These are phyloP conservation scores for Trichomalopsis sarcophagae DNA, from an alignment of 1,140 invertebrate genomes.

Conservation along the genomic window DNA sequence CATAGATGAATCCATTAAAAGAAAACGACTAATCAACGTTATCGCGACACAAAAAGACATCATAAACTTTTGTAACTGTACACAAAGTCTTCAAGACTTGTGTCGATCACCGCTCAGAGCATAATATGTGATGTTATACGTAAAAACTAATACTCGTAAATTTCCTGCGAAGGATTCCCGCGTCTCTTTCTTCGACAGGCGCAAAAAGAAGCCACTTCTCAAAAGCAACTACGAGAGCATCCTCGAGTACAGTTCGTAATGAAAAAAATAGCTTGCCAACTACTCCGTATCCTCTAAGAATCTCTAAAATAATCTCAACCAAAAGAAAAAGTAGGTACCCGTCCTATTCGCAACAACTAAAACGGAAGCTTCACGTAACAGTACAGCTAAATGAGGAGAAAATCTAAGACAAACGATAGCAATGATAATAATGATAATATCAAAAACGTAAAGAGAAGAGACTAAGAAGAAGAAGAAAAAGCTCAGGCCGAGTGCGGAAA, in stretches of 20 bases:
- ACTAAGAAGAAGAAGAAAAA: not conserved
- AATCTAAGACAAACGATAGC: not conserved
- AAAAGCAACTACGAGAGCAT: too few relatives aligned
- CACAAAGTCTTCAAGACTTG: not conserved
- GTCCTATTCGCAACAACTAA: not conserved
- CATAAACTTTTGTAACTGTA: not conserved
- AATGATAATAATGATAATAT: not conserved
- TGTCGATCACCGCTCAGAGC: not conserved
- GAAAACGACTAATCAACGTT: not conserved
- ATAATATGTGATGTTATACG: not conserved
- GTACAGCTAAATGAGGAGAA: not conserved
- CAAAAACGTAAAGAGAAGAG: not conserved
- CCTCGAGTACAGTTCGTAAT: too few relatives aligned
- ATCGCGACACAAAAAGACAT: not conserved
- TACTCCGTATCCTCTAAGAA: not conserved
- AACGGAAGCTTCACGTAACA: not conserved
- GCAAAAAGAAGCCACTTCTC: too few relatives aligned
- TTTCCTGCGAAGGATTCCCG: not conserved
- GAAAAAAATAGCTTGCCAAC: not conserved
- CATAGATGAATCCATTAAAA: not conserved
- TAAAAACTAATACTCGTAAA: not conserved
- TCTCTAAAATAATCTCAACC: not conserved
- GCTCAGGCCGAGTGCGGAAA: conserved; percentile 12
- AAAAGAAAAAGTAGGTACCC: not conserved
- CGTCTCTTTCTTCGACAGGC: not conserved